Conservation (phyloP, 2,888 invertebrate genomes). For the Chelonus formosanus region DNA sequence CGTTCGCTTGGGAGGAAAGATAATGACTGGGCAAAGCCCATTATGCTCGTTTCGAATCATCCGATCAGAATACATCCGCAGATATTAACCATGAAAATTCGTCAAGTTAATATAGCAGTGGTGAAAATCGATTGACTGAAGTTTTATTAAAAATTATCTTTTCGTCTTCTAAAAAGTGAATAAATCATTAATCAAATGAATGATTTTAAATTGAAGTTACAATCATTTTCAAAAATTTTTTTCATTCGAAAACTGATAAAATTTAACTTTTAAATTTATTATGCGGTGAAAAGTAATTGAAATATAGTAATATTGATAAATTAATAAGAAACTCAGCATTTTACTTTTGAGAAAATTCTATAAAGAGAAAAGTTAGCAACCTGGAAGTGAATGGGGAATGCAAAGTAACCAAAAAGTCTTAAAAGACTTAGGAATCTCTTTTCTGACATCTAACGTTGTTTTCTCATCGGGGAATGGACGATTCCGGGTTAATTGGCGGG, state of each 20-base stretch:
- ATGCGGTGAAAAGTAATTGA: too few species aligned
- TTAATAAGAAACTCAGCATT: too few species aligned
- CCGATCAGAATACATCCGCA: too few species aligned
- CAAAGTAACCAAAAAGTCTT: slow-evolving; percentile 9
- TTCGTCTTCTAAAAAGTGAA: not conserved
- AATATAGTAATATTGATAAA: too few species aligned
- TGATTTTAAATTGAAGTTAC: not conserved
- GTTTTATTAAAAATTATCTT: too few species aligned
- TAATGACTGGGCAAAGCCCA: not conserved
- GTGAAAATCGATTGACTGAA: too few species aligned
- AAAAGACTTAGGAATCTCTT: slow-evolving; percentile 22
- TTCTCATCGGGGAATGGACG: slow-evolving; percentile 28
- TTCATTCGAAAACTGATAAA: too few species aligned
- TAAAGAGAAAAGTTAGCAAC: slow-evolving; percentile 7
- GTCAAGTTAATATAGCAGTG: not conserved
- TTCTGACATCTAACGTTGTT: slow-evolving; percentile 41
- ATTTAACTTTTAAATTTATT: too few species aligned
- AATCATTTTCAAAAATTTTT: not conserved
- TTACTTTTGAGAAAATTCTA: not conserved
- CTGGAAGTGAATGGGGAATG: slow-evolving; percentile 5
- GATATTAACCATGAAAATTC: too few species aligned
- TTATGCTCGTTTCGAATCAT: not conserved
- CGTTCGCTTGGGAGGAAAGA: not conserved
- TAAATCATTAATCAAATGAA: not conserved
- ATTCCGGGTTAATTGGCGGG: slow-evolving; percentile 41